A percentile compares a stretch with the other conserved stretches of the same genome.
These are phyloP conservation scores for Cantharis rufa DNA, from an alignment of 2,888 invertebrate genomes.

Conservation along the genomic window DNA sequence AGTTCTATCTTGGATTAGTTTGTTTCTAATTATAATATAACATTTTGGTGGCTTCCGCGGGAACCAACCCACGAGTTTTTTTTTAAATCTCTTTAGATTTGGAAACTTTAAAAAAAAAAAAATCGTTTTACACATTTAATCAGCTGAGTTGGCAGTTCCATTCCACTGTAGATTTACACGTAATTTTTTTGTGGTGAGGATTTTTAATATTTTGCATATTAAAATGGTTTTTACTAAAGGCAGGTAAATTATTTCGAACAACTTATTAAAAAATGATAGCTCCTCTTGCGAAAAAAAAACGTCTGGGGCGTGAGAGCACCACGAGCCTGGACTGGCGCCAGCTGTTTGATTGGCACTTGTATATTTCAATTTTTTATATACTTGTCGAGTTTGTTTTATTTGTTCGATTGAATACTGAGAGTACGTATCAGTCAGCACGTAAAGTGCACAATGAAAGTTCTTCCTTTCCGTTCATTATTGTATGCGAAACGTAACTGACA, in stretches of 20 bases:
- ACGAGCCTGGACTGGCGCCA: background rate
- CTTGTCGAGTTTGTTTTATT: background rate
- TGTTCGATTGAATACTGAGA: background rate
- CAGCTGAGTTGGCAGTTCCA: no score
- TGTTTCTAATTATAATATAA: no score
- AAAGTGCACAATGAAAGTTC: constrained; percentile 1
- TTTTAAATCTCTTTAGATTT: no score
- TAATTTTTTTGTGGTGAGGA: background rate
- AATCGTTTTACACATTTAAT: no score
- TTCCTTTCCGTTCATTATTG: constrained; percentile 18
- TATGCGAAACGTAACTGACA: constrained; percentile 29
- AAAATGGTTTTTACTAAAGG: background rate
- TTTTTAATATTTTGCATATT: background rate
- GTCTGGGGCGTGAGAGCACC: background rate
- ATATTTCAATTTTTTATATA: background rate
- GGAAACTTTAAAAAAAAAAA: no score
- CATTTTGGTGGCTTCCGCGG: no score
- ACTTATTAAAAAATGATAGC: background rate
- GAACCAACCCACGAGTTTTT: no score
- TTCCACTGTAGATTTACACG: no score
- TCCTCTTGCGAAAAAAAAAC: background rate
- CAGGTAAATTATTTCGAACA: background rate
- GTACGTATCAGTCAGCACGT: background rate
- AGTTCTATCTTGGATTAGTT: no score
- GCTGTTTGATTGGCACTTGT: background rate